Conservation (phyloP, 2,888 invertebrate species). For the Galeruca laticollis region DNA sequence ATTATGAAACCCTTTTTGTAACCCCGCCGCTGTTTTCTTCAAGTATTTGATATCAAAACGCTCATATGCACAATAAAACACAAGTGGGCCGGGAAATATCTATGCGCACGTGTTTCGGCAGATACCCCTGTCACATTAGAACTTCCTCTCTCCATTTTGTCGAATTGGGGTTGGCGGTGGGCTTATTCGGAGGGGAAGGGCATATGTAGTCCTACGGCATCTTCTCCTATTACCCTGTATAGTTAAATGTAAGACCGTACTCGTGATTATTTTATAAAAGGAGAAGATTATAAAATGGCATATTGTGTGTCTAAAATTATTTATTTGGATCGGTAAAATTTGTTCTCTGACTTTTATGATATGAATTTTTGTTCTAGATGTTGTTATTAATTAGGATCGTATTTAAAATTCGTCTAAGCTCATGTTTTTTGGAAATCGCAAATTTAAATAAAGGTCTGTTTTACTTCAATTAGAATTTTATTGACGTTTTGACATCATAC, state of each 20-base stretch:
- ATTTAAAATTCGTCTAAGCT: no score
- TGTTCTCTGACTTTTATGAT: no score
- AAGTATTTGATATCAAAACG: constrained; percentile 41
- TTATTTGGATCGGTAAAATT: background rate
- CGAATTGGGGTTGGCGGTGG: constrained; percentile 50
- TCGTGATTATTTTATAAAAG: background rate
- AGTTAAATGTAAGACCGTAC: constrained; percentile 15
- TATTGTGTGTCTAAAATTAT: no score
- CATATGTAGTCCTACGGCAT: constrained; percentile 8
- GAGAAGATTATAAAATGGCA: no score
- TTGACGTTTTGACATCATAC: no score
- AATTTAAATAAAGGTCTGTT: no score
- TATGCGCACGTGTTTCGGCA: constrained; percentile 63
- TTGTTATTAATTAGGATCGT: no score
- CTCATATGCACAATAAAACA: constrained; percentile 45
- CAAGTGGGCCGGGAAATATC: constrained; percentile 57
- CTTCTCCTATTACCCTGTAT: constrained; percentile 44
- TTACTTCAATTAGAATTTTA: no score
- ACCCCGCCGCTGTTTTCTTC: constrained; percentile 32
- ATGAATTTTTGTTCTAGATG: no score
- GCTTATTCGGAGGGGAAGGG: constrained; percentile 36
- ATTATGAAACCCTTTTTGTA: background rate
- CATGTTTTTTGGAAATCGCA: no score
- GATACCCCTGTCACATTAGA: constrained; percentile 63
- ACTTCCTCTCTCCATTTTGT: constrained; percentile 60